A percentile compares a stretch with the other conserved stretches of the same genome.
phyloP scores from a whole-genome alignment of 2,888 invertebrate genomes.

The Ptychoptera contaminata region DNA sequence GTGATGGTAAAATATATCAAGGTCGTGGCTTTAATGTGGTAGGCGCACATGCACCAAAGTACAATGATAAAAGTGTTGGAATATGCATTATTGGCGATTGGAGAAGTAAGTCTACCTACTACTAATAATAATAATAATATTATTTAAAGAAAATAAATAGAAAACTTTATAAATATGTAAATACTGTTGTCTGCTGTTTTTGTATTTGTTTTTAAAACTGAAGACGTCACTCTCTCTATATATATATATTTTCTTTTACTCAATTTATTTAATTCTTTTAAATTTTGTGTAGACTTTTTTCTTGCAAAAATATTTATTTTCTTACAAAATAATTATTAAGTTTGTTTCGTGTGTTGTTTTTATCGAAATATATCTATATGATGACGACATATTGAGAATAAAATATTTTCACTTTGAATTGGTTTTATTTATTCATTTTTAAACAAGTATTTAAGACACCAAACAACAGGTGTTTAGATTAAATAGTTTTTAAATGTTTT shows the following conservation, averaged over 20 bases:
- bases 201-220: not conserved
- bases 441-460: no score
- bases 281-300: not conserved
- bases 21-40: slow-evolving; percentile 53
- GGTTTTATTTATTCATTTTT: not conserved
- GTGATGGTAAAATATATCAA: slow-evolving; percentile 53
- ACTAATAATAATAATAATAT: no score
- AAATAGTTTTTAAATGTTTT: no score
- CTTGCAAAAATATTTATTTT: no score
- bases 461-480: no score
- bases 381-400: no score
- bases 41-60: slow-evolving; percentile 55
- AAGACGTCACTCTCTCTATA: no score
- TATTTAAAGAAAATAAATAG: slow-evolving; percentile 1
- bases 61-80: slow-evolving; percentile 51
- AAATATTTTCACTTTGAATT: not conserved
- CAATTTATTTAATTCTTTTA: no score
- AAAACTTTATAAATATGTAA: not conserved
- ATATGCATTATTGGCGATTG: slow-evolving; percentile 43
- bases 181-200: not conserved
- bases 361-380: no score
- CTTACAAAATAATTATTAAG: no score
- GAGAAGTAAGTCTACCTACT: not conserved
- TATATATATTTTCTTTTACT: no score
- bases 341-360: no score